Evolutionary conservation across 2,888 invertebrate genomes (phyloP), one percentile per base, ranked within the genome.

Genomic region (Stegana nigrithorax): DNA sequence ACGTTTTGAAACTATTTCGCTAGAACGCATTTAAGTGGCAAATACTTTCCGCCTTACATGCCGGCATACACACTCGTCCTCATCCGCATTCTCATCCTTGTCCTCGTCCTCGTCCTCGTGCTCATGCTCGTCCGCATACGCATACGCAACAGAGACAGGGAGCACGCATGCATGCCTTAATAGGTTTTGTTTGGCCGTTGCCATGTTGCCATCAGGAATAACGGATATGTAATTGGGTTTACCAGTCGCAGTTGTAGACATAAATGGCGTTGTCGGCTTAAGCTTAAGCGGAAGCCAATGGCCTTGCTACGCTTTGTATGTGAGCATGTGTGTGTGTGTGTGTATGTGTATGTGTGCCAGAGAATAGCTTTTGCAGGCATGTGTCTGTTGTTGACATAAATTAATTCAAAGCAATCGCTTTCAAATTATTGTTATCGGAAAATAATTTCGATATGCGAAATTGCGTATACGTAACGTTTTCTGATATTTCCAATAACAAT

Each of bases 391-490:
- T 51, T 51, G 27, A 51, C 51, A 51, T 25, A 50, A 50, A 51
- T 51, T 51, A 51, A 27, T 51, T 25, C 27, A 51, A 51, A 51
- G 27, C 51, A 51, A 51, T 51, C 51, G 27, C 51, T 51, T 51
- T 51, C 51, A 26, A 51, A 51, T 51, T 51, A 51, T 51, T 51
- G 51, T 51, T 51, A 51, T 51, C 51, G 51, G 26, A 25, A 51
- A 17, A 51, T 27, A 17, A 51, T 17, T 51, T 51, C 8, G 27
- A 51, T 17, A 51, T n/a, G 4, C 39, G 39, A 39, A n/a, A n/a
- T n/a, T n/a, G n/a, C n/a, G n/a, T n/a, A n/a, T n/a, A n/a, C n/a
- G n/a, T n/a, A n/a, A n/a, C n/a, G n/a, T n/a, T n/a, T n/a, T n/a
- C n/a, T n/a, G n/a, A n/a, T n/a, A n/a, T n/a, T n/a, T n/a, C n/a